Evolutionary conservation across 2,797 vertebrate species (phyloP).

Genomic region (Platyrinchus mystaceus): DNA sequence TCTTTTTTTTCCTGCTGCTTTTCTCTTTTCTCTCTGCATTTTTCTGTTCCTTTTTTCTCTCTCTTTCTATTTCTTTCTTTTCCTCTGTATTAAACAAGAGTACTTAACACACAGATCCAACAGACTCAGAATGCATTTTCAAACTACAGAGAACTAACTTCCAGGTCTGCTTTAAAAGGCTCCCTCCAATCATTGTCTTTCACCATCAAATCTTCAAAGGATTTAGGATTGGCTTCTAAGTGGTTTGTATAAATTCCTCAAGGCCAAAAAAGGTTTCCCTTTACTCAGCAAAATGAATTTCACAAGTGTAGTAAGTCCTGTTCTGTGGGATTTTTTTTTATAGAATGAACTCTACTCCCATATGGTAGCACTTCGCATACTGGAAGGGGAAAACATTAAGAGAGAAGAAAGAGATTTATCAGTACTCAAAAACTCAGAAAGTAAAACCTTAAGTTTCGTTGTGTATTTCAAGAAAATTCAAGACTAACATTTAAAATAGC

Average conservation of each 20-base stretch:
- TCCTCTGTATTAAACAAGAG: background rate
- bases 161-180: background rate
- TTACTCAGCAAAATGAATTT: slow-evolving; percentile 15
- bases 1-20: background rate
- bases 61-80: background rate
- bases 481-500: background rate
- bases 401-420: background rate
- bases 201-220: slow-evolving; percentile 27
- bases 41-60: background rate
- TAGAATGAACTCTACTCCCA: background rate
- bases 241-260: slow-evolving; percentile 19
- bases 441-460: background rate
- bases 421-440: background rate
- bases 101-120: slow-evolving; percentile 4
- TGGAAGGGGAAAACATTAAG: background rate
- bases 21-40: background rate
- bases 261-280: background rate
- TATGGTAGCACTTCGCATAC: background rate
- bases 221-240: background rate
- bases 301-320: background rate
- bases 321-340: background rate
- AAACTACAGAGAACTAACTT: slow-evolving; percentile 9
- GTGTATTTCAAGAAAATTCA: background rate
- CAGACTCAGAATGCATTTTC: background rate
- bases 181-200: background rate